These are phyloP conservation scores for Reticulitermes speratus DNA, from an alignment of 1,140 invertebrate species.

Conservation along the genomic window DNA sequence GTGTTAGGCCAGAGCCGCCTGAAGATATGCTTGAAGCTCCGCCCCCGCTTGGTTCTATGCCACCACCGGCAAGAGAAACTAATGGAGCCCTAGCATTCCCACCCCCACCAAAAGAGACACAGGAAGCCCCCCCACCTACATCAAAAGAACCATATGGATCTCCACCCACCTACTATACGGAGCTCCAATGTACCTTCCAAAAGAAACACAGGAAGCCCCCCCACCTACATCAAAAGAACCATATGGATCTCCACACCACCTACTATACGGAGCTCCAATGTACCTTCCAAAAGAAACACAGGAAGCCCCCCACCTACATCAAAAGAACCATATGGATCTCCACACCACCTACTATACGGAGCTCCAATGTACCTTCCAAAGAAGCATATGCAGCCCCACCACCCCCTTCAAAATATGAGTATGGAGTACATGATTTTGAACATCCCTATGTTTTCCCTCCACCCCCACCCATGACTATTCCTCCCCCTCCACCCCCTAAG, in stretches of 20 bases:
- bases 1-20: neutral
- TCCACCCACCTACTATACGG: neutral
- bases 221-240: neutral
- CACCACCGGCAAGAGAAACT: neutral
- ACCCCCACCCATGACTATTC: neutral
- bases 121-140: neutral
- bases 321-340: neutral
- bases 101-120: neutral
- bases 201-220: neutral
- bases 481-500: neutral
- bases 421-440: neutral
- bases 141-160: neutral
- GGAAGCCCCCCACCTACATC: neutral
- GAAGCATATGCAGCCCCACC: neutral
- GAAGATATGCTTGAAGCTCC: neutral
- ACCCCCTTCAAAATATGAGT: neutral
- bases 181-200: neutral
- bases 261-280: neutral
- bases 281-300: neutral
- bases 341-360: neutral
- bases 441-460: neutral
- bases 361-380: neutral
- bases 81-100: neutral
- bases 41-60: too few species aligned
- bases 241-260: neutral